Conservation (phyloP, 2,888 invertebrate genomes). For the Sminthurides aquaticus region DNA sequence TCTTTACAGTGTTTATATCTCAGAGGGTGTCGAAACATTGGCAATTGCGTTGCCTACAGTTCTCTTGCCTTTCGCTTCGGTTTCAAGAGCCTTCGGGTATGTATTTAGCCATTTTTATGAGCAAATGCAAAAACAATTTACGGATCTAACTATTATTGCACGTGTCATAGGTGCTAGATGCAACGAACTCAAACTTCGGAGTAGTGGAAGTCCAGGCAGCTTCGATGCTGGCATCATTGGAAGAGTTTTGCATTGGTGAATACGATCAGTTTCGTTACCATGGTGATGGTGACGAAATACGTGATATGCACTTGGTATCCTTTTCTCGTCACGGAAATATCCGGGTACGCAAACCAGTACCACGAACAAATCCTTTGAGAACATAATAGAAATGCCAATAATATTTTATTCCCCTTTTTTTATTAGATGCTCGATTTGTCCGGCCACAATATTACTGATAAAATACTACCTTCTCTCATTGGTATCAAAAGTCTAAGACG, state of each 20-base stretch:
- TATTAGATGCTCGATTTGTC: slow-evolving; percentile 33
- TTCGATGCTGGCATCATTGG: slow-evolving; percentile 29
- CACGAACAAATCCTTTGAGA: no score
- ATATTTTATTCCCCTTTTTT: neutral
- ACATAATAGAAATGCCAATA: neutral
- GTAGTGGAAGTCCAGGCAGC: slow-evolving; percentile 37
- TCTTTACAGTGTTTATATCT: slow-evolving; percentile 27
- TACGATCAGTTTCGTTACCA: slow-evolving; percentile 26
- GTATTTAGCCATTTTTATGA: neutral
- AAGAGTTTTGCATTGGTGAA: slow-evolving; percentile 42
- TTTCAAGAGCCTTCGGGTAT: slow-evolving; percentile 37
- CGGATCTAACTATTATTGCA: neutral
- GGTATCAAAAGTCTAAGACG: slow-evolving; percentile 25
- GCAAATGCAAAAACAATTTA: neutral
- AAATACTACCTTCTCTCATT: slow-evolving; percentile 25
- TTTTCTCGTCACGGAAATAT: slow-evolving; percentile 21
- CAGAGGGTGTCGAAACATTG: slow-evolving; percentile 38
- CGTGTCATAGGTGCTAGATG: slow-evolving; percentile 33
- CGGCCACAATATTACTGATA: slow-evolving; percentile 35
- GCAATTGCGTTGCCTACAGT: slow-evolving; percentile 41
- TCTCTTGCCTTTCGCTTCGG: slow-evolving; percentile 39
- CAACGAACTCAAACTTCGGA: slow-evolving; percentile 39
- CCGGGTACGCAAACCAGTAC: no score
- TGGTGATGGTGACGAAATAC: neutral
- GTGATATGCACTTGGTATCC: neutral